phyloP scores from a whole-genome alignment of 1,140 invertebrate species.

The Chymomyza costata region DNA sequence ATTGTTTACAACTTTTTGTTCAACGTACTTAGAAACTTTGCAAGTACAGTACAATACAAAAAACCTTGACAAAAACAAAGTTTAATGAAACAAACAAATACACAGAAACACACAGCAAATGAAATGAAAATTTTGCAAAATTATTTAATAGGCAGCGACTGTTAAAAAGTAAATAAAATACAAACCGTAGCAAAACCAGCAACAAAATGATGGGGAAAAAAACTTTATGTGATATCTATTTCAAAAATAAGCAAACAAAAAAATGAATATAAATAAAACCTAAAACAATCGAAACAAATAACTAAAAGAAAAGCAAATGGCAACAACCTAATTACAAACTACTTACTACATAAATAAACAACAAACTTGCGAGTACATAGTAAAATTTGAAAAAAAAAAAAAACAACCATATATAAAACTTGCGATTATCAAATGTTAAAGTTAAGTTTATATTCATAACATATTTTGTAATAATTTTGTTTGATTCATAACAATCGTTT shows the following conservation, averaged over 20 bases:
- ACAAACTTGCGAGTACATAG: conserved; percentile 25
- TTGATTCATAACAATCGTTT: no score
- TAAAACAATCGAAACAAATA: conserved; percentile 36
- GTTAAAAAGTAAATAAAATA: no score
- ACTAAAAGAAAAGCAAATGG: conserved; percentile 23
- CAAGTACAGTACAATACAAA: no score
- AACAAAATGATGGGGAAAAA: conserved; percentile 23
- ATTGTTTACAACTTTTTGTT: no score
- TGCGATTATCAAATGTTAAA: no score
- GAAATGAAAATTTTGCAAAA: conserved; percentile 30
- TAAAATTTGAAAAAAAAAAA: conserved; percentile 25
- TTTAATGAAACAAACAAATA: conserved; percentile 11
- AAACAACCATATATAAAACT: no score
- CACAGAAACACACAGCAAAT: conserved; percentile 27
- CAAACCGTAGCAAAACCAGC: no score
- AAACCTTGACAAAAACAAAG: neutral
- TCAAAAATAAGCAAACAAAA: conserved; percentile 66
- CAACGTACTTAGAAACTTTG: no score
- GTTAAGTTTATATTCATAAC: no score
- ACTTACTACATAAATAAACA: conserved; percentile 27
- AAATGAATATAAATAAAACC: conserved; percentile 28
- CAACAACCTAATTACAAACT: conserved; percentile 24
- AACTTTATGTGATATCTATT: conserved; percentile 73
- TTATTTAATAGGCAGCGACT: conserved; percentile 13
- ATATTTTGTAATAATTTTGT: no score